Base-by-base conservation (phyloP, 53 echinoderm and acorn worm species). In the Mesocentrotus franciscanus region DNA sequence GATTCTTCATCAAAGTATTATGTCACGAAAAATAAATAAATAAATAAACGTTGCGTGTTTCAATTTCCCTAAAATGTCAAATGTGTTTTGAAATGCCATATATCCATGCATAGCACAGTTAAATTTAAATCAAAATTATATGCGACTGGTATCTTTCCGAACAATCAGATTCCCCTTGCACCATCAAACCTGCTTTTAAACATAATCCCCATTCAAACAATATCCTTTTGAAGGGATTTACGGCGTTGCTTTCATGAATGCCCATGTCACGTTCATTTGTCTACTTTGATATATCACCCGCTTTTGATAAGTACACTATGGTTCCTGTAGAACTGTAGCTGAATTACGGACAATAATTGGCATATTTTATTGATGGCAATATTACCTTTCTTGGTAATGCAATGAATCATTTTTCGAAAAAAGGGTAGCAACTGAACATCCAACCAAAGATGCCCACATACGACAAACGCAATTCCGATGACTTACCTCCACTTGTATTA, bases 331-430 rank as follows among this genome's bases (percentile, higher is more conserved):
- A 24, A 56, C 27, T 58, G 59, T 58, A n/a, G 64, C 36, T 81
- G 10, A 42, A 81, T 81, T 11, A 29, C 87, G n/a, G 87, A 56
- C 57, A 85, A 57, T 85, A 85, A 85, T 85, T 56, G 87, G 27
- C 74, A 11, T 68, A 49, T 20, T 22, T 84, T 84, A 84, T 84
- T 84, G 84, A 84, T 84, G 6, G 49, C 84, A 20, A 42, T 17
- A 84, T 87, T 87, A 58, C 87, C 26, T 24, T 87, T 87, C 12
- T 4, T 57, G 58, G 57, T 4, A 87, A 42, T 49, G 20, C 49
- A 42, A 84, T 84, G 24, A 84, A 84, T 84, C 17, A 39, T 42
- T 8, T 20, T 13, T 32, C 12, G 13, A 29, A 74, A 74, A 74
- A 1, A 30, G 74, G 30, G 30, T 12, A 9, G 27, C 10, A 74